A percentile compares a stretch with the other conserved stretches of the same genome.
These are phyloP conservation scores for Archips crataeganus DNA, from an alignment of 2,888 invertebrate genomes.

Conservation along the genomic window DNA sequence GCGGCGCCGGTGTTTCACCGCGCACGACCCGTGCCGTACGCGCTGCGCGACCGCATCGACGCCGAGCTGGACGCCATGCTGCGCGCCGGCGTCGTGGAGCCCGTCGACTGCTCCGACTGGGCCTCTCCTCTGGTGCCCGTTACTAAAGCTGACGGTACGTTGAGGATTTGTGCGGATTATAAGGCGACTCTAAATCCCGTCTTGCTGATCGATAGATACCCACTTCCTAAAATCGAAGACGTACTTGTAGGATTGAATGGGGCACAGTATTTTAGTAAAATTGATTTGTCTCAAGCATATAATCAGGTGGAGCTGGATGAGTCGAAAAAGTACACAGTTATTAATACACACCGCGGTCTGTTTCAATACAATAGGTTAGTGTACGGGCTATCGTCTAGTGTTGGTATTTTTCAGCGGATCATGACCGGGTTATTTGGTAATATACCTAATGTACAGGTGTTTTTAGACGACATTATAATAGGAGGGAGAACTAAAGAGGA, in stretches of 20 bases:
- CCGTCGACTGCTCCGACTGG: slow-evolving; percentile 21
- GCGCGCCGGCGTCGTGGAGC: too few species aligned
- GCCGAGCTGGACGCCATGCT: too few species aligned
- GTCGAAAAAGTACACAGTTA: slow-evolving; percentile 11
- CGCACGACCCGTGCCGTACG: too few species aligned
- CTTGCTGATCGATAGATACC: slow-evolving; percentile 16
- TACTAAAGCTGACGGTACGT: slow-evolving; percentile 11
- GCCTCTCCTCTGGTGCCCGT: slow-evolving; percentile 25
- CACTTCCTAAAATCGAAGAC: slow-evolving; percentile 31
- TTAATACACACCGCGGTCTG: slow-evolving; percentile 26
- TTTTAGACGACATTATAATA: slow-evolving; percentile 17
- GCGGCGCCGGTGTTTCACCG: too few species aligned
- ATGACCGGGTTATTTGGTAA: slow-evolving; percentile 3
- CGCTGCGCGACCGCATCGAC: too few species aligned
- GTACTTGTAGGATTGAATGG: slow-evolving; percentile 14
- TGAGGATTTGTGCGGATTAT: slow-evolving; percentile 35
- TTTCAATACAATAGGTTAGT: slow-evolving; percentile 22
- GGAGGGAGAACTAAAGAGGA: neutral
- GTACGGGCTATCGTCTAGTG: slow-evolving; percentile 21
- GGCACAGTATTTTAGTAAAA: slow-evolving; percentile 21
- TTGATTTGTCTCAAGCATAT: slow-evolving; percentile 33
- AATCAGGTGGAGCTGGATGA: slow-evolving; percentile 27
- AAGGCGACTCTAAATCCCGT: slow-evolving; percentile 23
- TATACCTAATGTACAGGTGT: slow-evolving; percentile 1
- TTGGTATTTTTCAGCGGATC: slow-evolving; percentile 22